Percentiles rank a stretch among this genome's conserved stretches.
Evolutionary conservation across 2,888 invertebrate species (phyloP).

Genomic region (Nezara viridula): DNA sequence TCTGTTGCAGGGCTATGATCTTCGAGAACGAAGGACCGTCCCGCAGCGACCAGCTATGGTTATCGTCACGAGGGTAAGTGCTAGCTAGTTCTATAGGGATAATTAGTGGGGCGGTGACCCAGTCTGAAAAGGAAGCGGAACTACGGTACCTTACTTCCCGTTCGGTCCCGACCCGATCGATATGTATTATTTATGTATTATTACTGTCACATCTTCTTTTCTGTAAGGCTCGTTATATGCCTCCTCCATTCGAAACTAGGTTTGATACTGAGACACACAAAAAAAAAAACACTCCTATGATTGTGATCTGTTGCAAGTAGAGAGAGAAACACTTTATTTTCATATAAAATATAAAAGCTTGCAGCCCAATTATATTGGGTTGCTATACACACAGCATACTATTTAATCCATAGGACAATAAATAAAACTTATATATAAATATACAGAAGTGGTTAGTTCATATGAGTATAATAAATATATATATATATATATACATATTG

Average conservation of each 20-base stretch:
- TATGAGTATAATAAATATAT: too few relatives aligned
- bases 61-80: constrained; percentile 72
- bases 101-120: constrained; percentile 47
- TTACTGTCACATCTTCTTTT: neutral
- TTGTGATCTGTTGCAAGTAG: too few relatives aligned
- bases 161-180: constrained; percentile 62
- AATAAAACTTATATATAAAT: too few relatives aligned
- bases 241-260: neutral
- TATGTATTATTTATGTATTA: neutral
- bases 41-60: constrained; percentile 68
- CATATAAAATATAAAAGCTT: too few relatives aligned
- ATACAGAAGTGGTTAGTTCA: too few relatives aligned
- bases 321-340: too few relatives aligned
- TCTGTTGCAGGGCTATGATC: constrained; percentile 65
- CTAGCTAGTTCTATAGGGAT: neutral
- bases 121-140: constrained; percentile 50
- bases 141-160: constrained; percentile 50
- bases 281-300: too few relatives aligned
- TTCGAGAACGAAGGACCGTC: constrained; percentile 62
- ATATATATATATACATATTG: too few relatives aligned
- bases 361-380: too few relatives aligned
- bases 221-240: neutral
- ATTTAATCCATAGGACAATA: too few relatives aligned
- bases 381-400: too few relatives aligned
- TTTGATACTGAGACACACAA: too few relatives aligned